Percentiles rank a stretch among this genome's conserved stretches.
These are phyloP conservation scores for Drosophila lutescens DNA, from an alignment of 2,888 invertebrate species.

Conservation along the genomic window DNA sequence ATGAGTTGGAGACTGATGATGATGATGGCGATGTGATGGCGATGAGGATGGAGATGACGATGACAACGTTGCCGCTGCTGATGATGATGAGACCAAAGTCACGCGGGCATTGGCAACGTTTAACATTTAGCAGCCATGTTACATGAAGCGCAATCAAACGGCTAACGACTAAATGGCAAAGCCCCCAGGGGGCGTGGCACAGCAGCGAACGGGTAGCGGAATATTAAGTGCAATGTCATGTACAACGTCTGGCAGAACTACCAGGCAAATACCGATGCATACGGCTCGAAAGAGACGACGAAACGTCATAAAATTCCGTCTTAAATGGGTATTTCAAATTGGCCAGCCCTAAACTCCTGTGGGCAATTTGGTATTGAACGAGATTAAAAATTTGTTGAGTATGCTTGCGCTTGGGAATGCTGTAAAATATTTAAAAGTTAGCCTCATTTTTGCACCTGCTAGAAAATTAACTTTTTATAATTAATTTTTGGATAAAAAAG, in stretches of 20 bases:
- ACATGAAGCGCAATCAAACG: constrained; percentile 73
- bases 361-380: background rate
- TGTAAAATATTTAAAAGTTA: background rate
- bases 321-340: constrained; percentile 16
- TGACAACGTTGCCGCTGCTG: constrained; percentile 12
- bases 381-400: background rate
- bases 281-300: constrained; percentile 1
- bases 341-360: background rate
- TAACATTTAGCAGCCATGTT: constrained; percentile 77
- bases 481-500: too few relatives aligned
- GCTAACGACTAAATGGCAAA: constrained; percentile 77
- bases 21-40: constrained; percentile 22
- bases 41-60: constrained; percentile 10
- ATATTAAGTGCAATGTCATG: constrained; percentile 53
- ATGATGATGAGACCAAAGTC: constrained; percentile 68
- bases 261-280: constrained; percentile 23
- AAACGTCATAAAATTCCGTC: constrained; percentile 15
- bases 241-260: constrained; percentile 32
- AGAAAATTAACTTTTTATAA: too few relatives aligned
- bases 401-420: too few relatives aligned
- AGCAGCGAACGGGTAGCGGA: constrained; percentile 33
- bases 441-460: background rate
- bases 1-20: constrained; percentile 33
- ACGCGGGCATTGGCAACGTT: constrained; percentile 66
- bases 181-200: constrained; percentile 39